Percentiles rank a stretch among this genome's conserved stretches.
phyloP scores from a whole-genome alignment of 2,888 invertebrate species.

The Nyleta sp. region DNA sequence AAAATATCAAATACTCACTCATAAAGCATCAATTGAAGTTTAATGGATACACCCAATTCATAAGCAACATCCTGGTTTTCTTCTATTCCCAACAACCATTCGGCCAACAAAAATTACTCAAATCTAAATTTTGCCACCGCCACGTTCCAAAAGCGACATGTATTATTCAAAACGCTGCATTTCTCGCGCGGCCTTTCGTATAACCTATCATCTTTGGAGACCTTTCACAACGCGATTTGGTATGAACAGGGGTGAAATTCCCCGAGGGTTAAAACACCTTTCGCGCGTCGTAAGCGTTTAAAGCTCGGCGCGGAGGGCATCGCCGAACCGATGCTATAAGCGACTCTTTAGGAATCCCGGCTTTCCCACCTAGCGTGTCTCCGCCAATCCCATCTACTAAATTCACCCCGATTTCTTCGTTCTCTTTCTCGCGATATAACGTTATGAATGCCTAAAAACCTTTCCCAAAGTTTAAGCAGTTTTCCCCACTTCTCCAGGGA shows the following conservation, averaged over 20 bases:
- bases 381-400: conserved; percentile 63
- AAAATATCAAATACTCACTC: not conserved
- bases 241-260: conserved; percentile 55
- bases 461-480: conserved; percentile 65
- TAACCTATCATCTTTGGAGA: conserved; percentile 49
- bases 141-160: not conserved
- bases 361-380: conserved; percentile 49
- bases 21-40: conserved; percentile 3
- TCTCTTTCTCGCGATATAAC: conserved; percentile 69
- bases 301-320: conserved; percentile 63
- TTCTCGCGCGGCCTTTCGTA: conserved; percentile 13
- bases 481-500: conserved; percentile 48
- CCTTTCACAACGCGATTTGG: conserved; percentile 46
- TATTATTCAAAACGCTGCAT: conserved; percentile 36
- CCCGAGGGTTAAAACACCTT: conserved; percentile 67
- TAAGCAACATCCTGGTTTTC: no score
- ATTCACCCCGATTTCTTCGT: conserved; percentile 69
- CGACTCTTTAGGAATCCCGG: conserved; percentile 60
- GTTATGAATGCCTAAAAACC: conserved; percentile 78
- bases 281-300: conserved; percentile 73
- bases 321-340: conserved; percentile 64
- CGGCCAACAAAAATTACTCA: no score
- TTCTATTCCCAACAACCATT: no score
- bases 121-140: no score
- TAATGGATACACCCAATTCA: no score